Evolutionary conservation across 2,888 invertebrate species (phyloP).

Genomic region (Nebria salina): DNA sequence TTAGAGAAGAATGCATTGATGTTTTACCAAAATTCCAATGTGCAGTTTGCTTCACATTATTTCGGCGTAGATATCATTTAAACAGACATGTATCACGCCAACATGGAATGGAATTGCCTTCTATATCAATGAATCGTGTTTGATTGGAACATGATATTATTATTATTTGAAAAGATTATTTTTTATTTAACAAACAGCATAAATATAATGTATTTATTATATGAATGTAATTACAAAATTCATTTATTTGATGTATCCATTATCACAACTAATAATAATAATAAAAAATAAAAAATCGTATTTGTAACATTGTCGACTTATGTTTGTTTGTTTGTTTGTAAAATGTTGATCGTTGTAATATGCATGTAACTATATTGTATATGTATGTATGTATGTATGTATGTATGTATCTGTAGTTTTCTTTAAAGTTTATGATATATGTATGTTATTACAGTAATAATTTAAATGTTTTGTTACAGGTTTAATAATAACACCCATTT

Average conservation of each 20-base stretch:
- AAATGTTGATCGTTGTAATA: neutral
- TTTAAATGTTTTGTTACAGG: slow-evolving; percentile 37
- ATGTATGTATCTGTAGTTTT: neutral
- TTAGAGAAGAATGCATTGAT: slow-evolving; percentile 63
- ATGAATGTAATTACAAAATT: too few species aligned
- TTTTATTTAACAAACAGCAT: too few species aligned
- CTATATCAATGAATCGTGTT: too few species aligned
- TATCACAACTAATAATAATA: neutral
- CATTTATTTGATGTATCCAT: slow-evolving; percentile 2
- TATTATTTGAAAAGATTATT: too few species aligned
- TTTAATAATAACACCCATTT: slow-evolving; percentile 42
- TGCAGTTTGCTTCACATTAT: slow-evolving; percentile 63
- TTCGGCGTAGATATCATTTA: slow-evolving; percentile 66
- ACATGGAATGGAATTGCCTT: slow-evolving; percentile 54
- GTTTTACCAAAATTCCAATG: slow-evolving; percentile 66
- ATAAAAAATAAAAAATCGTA: neutral
- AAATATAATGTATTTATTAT: too few species aligned
- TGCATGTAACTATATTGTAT: neutral
- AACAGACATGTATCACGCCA: slow-evolving; percentile 63
- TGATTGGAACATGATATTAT: too few species aligned
- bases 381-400: neutral
- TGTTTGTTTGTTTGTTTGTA: too few species aligned
- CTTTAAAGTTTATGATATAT: neutral
- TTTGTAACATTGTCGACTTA: too few species aligned
- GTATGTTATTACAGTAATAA: slow-evolving; percentile 24